These are phyloP conservation scores for Ichneumoninae sp. DNA, from an alignment of 2,888 invertebrate species.

Conservation along the genomic window DNA sequence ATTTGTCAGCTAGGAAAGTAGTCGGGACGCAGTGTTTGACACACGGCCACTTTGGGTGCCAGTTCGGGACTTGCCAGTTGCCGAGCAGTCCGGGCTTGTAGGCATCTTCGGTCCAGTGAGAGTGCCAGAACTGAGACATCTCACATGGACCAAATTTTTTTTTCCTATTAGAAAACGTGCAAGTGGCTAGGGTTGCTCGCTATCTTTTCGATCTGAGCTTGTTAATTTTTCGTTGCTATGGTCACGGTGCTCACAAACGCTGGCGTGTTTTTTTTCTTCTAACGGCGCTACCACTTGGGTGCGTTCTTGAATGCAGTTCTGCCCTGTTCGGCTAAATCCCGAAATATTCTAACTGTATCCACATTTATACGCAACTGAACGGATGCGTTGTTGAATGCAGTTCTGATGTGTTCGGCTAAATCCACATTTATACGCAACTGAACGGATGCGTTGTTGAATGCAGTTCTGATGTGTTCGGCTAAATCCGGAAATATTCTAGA, in stretches of 20 bases:
- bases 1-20: constrained; percentile 72
- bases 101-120: constrained; percentile 74
- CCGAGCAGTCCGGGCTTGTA: constrained; percentile 73
- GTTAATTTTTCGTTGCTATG: constrained; percentile 54
- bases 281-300: not conserved
- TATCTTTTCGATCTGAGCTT: constrained; percentile 35
- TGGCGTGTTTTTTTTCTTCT: constrained; percentile 69
- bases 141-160: not conserved
- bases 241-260: constrained; percentile 46
- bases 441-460: too few relatives aligned
- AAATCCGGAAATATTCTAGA: too few relatives aligned
- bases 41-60: constrained; percentile 75
- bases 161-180: constrained; percentile 3
- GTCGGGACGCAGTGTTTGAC: constrained; percentile 73
- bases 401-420: too few relatives aligned
- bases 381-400: too few relatives aligned
- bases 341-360: too few relatives aligned
- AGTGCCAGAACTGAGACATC: constrained; percentile 79
- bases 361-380: too few relatives aligned
- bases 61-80: constrained; percentile 78
- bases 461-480: too few relatives aligned
- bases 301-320: too few relatives aligned
- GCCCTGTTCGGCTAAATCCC: too few relatives aligned
- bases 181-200: constrained; percentile 18
- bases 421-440: too few relatives aligned